Conservation (phyloP, 2,797 vertebrate genomes). For the Sebastes diploproa region DNA sequence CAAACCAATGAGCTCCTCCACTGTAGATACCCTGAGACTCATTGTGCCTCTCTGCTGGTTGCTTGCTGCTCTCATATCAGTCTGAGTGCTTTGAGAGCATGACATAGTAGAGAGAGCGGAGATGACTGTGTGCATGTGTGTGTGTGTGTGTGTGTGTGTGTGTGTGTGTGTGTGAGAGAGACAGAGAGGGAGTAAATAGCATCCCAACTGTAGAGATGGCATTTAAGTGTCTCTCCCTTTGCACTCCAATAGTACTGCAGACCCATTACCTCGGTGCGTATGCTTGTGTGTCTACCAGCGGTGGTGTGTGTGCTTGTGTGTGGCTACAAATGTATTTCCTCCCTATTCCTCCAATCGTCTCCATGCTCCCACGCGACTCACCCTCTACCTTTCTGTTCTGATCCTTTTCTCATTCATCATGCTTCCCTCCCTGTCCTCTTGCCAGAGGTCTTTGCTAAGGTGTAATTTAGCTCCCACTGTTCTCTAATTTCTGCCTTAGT, state of each 20-base stretch:
- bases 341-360: constrained; percentile 77
- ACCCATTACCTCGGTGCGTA: constrained; percentile 66
- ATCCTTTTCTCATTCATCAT: constrained; percentile 79
- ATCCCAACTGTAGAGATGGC: constrained; percentile 73
- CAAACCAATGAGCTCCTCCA: constrained; percentile 30
- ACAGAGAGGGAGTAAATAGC: constrained; percentile 62
- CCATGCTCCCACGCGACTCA: constrained; percentile 66
- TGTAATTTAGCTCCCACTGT: constrained; percentile 81
- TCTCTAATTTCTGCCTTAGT: constrained; percentile 81
- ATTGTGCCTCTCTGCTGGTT: constrained; percentile 61
- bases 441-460: constrained; percentile 79
- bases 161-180: background rate
- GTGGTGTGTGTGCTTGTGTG: constrained; percentile 27
- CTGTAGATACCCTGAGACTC: constrained; percentile 56
- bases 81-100: constrained; percentile 75
- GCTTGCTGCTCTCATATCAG: constrained; percentile 68
- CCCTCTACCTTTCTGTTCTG: constrained; percentile 71
- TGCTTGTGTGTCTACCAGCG: constrained; percentile 38
- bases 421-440: constrained; percentile 73
- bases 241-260: constrained; percentile 73
- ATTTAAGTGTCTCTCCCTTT: constrained; percentile 78
- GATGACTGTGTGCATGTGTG: constrained; percentile 28
- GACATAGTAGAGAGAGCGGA: constrained; percentile 55
- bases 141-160: constrained; percentile 28
- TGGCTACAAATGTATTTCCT: constrained; percentile 60